Evolutionary conservation across 1,140 invertebrate species (phyloP), one percentile per base, ranked within the genome.

Genomic region (Drosophila rufa): DNA sequence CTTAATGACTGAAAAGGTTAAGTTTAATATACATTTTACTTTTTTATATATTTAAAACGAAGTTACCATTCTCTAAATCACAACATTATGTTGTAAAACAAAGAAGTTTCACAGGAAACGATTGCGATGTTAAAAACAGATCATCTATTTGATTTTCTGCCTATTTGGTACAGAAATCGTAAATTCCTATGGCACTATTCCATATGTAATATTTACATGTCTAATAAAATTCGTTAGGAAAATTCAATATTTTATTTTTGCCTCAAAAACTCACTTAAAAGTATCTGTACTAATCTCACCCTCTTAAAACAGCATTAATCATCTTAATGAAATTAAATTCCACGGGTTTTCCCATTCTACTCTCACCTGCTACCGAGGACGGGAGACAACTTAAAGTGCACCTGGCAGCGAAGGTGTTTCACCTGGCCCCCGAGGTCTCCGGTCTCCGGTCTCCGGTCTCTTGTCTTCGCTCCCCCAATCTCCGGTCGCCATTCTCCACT

Each of bases 321-420:
- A 51, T 50, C 38, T 50, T 74, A 73, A 73, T 51, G 55, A 74
- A 51, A 74, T 73, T 27, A 22, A 60, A 71, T 38, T 67, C 57
- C 56, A 27, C 6, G 15, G 12, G 15, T 8, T 50, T 42, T 9
- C 19, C 17, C 14, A 33, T 19, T 33, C 27, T 22, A 33, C 27
- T 17, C 6, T 36, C 7, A 17, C 15, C n/a, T 47, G 42, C 30
- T 11, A 17, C 53, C 19, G 42, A 15, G 33, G 2, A 17, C 3
- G 12, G 8, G 33, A 27, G 67, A 71, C 19, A 58, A 15, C 45
- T 73, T 73, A 59, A 73, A 71, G 69, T 56, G 53, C 51, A 38
- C 12, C 45, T 58, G 27, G 30, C 7, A 12, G 38, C n/a, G 64
- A 43, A 17, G 57, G 43, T 61, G 56, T 55, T 62, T 64, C 43